Evolutionary conservation across 2,113 vertebrate genomes (phyloP).

Genomic region (Diglossa brunneiventris): DNA sequence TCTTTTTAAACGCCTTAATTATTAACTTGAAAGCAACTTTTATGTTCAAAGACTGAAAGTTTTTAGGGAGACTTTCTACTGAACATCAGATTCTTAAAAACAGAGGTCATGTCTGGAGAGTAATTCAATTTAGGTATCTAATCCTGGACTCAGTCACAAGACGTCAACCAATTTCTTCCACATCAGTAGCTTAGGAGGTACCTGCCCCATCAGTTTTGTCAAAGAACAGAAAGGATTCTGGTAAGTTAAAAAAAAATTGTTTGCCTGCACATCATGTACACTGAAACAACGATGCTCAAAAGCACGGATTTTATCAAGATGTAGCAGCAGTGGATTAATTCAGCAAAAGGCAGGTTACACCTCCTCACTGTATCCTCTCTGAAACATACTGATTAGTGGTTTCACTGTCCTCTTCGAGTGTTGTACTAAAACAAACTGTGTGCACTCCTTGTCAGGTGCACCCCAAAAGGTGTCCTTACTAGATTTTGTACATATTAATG

Average conservation of each 20-base stretch:
- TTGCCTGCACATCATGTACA: neutral
- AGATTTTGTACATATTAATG: neutral
- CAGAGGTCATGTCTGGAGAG: neutral
- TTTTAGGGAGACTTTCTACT: neutral
- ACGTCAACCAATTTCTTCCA: neutral
- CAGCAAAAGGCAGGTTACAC: neutral
- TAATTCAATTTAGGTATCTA: neutral
- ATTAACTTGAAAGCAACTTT: slow-evolving; percentile 60
- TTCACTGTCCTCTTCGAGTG: neutral
- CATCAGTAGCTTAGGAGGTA: neutral
- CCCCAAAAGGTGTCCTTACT: neutral
- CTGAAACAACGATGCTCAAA: neutral
- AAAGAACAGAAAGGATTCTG: neutral
- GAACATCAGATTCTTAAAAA: slow-evolving; percentile 9
- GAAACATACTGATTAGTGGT: neutral
- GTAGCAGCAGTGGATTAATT: neutral
- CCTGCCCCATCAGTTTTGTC: neutral
- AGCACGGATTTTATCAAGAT: neutral
- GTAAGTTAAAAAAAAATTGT: neutral
- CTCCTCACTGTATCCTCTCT: neutral
- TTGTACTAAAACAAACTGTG: neutral
- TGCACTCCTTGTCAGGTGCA: neutral
- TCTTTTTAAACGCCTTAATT: slow-evolving; percentile 45
- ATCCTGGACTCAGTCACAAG: neutral
- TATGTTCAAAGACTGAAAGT: slow-evolving; percentile 45